Evolutionary conservation across 2,888 invertebrate species (phyloP).

Genomic region (Leucophenga montana): DNA sequence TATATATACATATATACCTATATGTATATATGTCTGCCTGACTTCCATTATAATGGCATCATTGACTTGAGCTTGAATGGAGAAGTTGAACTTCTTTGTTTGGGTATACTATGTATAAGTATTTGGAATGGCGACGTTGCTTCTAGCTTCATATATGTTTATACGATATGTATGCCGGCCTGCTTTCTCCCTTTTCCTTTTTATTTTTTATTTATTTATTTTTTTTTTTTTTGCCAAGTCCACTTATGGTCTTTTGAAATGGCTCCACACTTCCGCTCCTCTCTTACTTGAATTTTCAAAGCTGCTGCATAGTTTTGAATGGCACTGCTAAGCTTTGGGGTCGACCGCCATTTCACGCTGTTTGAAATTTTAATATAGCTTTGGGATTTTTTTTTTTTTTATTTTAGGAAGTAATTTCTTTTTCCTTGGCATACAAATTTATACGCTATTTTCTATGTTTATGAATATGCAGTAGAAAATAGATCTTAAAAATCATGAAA

Average conservation of each 20-base stretch:
- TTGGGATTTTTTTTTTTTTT: no score
- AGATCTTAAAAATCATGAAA: no score
- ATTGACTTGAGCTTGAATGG: slow-evolving; percentile 50
- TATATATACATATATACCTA: background rate
- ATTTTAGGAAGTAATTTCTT: no score
- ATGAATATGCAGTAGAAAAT: background rate
- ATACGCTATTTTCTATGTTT: background rate
- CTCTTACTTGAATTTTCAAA: no score
- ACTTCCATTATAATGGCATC: slow-evolving; percentile 57
- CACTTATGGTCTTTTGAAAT: slow-evolving; percentile 21
- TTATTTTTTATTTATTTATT: slow-evolving; percentile 36
- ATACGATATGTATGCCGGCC: no score
- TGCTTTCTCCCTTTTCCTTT: slow-evolving; percentile 30
- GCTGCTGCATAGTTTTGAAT: slow-evolving; percentile 1
- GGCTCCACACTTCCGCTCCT: no score
- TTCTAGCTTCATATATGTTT: background rate
- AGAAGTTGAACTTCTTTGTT: background rate
- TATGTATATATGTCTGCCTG: background rate
- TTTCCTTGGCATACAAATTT: no score
- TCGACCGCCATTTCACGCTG: slow-evolving; percentile 3
- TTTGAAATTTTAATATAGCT: background rate
- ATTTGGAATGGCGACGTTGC: slow-evolving; percentile 15
- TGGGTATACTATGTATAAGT: slow-evolving; percentile 23
- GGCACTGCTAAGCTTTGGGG: background rate
- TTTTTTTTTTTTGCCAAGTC: slow-evolving; percentile 40